Evolutionary conservation across 2,113 vertebrate species (phyloP).

Genomic region (Haplochromis burtoni): DNA sequence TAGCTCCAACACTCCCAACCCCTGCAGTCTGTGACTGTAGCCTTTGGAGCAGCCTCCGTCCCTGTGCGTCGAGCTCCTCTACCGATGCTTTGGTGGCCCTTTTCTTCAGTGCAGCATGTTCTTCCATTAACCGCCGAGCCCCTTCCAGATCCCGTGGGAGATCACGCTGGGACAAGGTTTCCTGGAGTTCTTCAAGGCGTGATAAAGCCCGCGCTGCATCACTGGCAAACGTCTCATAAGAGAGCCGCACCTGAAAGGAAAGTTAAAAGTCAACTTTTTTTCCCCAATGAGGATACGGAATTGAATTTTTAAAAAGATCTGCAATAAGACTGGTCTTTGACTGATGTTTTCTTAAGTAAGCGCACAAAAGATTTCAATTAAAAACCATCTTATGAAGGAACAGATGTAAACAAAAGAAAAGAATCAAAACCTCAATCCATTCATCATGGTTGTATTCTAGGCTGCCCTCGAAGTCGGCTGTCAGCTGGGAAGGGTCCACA

Average conservation of each 20-base stretch:
- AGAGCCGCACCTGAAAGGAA: conserved; percentile 54
- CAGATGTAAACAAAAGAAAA: not conserved
- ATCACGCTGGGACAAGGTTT: conserved; percentile 89
- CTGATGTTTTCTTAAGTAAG: not conserved
- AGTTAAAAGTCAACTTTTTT: not conserved
- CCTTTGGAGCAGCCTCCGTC: conserved; percentile 87
- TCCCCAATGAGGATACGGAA: not conserved
- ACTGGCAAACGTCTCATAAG: conserved; percentile 92
- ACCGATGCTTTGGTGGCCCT: conserved; percentile 92
- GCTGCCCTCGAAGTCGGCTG: conserved; percentile 94
- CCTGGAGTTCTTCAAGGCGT: conserved; percentile 93
- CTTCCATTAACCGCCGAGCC: conserved; percentile 90
- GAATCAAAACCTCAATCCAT: conserved; percentile 91
- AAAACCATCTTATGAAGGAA: not conserved
- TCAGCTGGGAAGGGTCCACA: conserved; percentile 95
- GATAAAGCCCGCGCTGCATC: conserved; percentile 87
- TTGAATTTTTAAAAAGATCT: not conserved
- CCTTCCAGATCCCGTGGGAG: conserved; percentile 91
- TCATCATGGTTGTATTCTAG: conserved; percentile 98
- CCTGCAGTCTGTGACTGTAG: conserved; percentile 74
- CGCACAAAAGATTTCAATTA: not conserved
- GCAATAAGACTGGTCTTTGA: not conserved
- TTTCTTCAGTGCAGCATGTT: conserved; percentile 90
- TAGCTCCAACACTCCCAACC: conserved; percentile 33
- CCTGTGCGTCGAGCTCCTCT: conserved; percentile 91